Conservation (phyloP, 1,140 invertebrate genomes). For the Apis florea region DNA sequence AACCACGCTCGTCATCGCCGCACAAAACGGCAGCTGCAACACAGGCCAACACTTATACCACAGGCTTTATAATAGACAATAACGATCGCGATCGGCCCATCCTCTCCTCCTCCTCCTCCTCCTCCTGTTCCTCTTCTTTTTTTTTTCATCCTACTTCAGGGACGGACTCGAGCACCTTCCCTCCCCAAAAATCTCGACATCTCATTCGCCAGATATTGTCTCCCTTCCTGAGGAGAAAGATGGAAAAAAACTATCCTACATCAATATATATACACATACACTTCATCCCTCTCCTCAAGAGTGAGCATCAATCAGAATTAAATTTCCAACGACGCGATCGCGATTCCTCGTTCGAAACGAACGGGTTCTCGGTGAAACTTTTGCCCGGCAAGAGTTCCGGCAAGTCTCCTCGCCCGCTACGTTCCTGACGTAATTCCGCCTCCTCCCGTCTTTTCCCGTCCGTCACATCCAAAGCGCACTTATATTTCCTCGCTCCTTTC, state of each 20-base stretch:
- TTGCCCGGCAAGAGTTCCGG: too few species aligned
- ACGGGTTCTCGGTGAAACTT: too few species aligned
- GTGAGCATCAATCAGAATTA: too few species aligned
- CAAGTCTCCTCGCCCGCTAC: too few species aligned
- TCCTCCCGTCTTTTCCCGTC: constrained; percentile 58
- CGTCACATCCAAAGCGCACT: constrained; percentile 18
- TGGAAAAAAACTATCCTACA: too few species aligned
- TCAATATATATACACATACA: too few species aligned
- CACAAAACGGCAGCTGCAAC: constrained; percentile 70
- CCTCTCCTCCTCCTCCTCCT: constrained; percentile 45
- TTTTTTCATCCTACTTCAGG: background rate
- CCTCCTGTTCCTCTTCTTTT: background rate
- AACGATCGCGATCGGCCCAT: constrained; percentile 69
- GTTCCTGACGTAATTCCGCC: constrained; percentile 62
- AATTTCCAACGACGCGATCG: too few species aligned
- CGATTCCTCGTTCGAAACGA: too few species aligned
- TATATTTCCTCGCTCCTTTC: constrained; percentile 38
- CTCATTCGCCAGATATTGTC: too few species aligned
- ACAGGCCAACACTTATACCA: constrained; percentile 58
- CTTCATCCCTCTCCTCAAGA: too few species aligned
- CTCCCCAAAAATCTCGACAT: background rate
- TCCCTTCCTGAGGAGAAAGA: too few species aligned
- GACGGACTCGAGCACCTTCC: constrained; percentile 17
- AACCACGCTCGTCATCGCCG: constrained; percentile 57
- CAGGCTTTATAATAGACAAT: constrained; percentile 73